Conservation (phyloP, 2,113 vertebrate genomes). For the Chinchilla lanigera region DNA sequence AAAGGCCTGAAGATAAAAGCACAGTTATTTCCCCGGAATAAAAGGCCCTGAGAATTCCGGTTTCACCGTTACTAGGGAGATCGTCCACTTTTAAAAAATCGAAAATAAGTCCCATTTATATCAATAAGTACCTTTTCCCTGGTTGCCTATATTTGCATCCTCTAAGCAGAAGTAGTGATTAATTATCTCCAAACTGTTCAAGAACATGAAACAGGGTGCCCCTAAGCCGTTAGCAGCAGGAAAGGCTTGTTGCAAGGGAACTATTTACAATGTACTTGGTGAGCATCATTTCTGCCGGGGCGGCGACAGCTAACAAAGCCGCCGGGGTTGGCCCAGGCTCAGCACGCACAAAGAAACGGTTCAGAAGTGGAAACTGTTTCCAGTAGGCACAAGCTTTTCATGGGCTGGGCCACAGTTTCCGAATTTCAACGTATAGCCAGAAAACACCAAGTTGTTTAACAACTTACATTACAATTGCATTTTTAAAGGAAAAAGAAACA, state of each 20-base stretch:
- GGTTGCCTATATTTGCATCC: slow-evolving; percentile 62
- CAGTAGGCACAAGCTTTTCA: slow-evolving; percentile 27
- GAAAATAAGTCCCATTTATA: slow-evolving; percentile 71
- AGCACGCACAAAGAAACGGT: background rate
- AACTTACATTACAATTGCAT: background rate
- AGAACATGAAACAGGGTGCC: slow-evolving; percentile 47
- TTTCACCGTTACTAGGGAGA: slow-evolving; percentile 27
- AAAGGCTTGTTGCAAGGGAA: slow-evolving; percentile 56
- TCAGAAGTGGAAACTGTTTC: slow-evolving; percentile 11
- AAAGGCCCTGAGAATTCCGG: background rate
- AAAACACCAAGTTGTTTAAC: slow-evolving; percentile 4
- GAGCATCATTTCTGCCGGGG: slow-evolving; percentile 34
- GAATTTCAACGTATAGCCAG: background rate
- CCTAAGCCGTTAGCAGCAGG: slow-evolving; percentile 37
- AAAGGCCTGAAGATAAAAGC: background rate
- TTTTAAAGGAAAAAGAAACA: slow-evolving; percentile 50
- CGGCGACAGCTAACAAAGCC: background rate
- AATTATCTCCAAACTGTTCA: slow-evolving; percentile 67
- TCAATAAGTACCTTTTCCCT: slow-evolving; percentile 56
- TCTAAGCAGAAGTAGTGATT: slow-evolving; percentile 54
- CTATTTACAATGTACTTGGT: slow-evolving; percentile 53
- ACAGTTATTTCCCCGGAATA: slow-evolving; percentile 21
- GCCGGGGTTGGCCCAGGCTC: background rate
- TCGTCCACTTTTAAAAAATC: background rate
- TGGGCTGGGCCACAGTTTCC: background rate